A percentile compares a stretch with the other conserved stretches of the same genome.
These are phyloP conservation scores for Pseudorectes ferrugineus DNA, from an alignment of 2,113 vertebrate genomes.

Conservation along the genomic window DNA sequence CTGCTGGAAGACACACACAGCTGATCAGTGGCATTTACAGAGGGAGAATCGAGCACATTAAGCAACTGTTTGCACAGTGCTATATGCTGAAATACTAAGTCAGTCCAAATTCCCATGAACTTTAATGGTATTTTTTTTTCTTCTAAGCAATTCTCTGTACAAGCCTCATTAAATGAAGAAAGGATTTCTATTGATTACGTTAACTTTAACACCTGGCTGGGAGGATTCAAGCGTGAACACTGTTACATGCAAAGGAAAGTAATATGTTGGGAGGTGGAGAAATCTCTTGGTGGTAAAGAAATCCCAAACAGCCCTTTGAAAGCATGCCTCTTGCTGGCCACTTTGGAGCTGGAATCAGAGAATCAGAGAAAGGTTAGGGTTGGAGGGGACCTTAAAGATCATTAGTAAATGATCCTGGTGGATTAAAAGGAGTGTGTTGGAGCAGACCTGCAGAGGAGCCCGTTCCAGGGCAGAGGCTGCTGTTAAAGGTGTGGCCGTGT, in stretches of 20 bases:
- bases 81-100: neutral
- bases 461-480: neutral
- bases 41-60: neutral
- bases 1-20: neutral
- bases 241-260: neutral
- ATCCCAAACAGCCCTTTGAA: neutral
- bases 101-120: conserved; percentile 32
- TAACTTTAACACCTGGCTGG: neutral
- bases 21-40: conserved; percentile 28
- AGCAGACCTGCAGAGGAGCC: neutral
- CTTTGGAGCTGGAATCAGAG: neutral
- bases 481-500: neutral
- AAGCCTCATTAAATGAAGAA: neutral
- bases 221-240: neutral
- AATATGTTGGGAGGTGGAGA: neutral
- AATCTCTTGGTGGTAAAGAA: neutral
- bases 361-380: too few relatives aligned
- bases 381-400: neutral
- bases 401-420: neutral
- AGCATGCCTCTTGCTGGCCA: fast-evolving
- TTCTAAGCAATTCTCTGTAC: neutral
- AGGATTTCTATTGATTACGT: neutral
- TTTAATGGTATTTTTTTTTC: conserved; percentile 10
- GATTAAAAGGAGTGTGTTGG: neutral
- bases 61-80: neutral